A percentile compares a stretch with the other conserved stretches of the same genome.
Conservation (phyloP, 92 coral and sea anemone genomes). For the Paragorgia papillata region DNA sequence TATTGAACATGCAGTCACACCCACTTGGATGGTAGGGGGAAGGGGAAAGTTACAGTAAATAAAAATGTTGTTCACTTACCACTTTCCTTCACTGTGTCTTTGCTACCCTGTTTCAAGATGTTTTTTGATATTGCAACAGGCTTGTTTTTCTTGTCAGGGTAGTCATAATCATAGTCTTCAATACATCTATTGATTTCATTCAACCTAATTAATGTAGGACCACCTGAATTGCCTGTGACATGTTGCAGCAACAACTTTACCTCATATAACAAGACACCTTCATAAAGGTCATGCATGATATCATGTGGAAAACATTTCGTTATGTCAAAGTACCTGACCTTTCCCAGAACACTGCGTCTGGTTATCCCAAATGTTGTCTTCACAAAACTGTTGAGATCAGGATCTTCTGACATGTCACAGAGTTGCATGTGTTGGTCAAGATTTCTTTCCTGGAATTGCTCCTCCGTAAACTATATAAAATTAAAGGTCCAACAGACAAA, state of each 20-base stretch:
- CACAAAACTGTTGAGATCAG: slow-evolving; percentile 13
- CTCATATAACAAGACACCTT: slow-evolving; percentile 33
- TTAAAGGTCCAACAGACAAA: neutral
- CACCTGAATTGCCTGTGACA: neutral
- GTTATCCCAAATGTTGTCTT: slow-evolving; percentile 45
- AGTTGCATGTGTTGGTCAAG: slow-evolving; percentile 37
- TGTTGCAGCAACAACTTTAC: slow-evolving; percentile 27
- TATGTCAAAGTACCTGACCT: slow-evolving; percentile 37
- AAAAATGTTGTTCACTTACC: slow-evolving; percentile 2
- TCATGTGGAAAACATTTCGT: slow-evolving; percentile 36
- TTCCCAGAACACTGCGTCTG: slow-evolving; percentile 20
- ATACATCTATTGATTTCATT: slow-evolving; percentile 28
- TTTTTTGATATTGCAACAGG: slow-evolving; percentile 13
- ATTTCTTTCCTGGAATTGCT: slow-evolving; percentile 26
- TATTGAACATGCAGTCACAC: neutral
- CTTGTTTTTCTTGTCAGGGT: slow-evolving; percentile 36
- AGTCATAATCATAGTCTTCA: slow-evolving; percentile 42
- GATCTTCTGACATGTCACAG: slow-evolving; percentile 43
- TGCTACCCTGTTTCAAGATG: slow-evolving; percentile 26
- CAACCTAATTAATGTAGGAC: slow-evolving; percentile 6
- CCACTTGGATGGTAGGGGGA: too few species aligned
- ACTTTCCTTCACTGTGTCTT: slow-evolving; percentile 36
- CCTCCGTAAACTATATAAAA: slow-evolving; percentile 30
- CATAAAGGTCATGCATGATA: slow-evolving; percentile 41
- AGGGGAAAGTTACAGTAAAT: too few species aligned